Conservation (phyloP, 2,113 vertebrate species). For the Felis catus region F.catus_Fca126_mat1.0 CM031417.1:15199501-15200000, state of each 20-base stretch:
- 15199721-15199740: neutral
- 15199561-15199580: neutral
- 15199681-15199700: conserved; percentile 29
- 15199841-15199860: neutral
- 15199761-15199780: neutral
- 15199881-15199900: neutral
- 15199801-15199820: neutral
- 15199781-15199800: neutral
- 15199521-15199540: neutral
- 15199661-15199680: conserved; percentile 16
- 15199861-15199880: neutral
- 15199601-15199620: conserved; percentile 45
- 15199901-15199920: too few relatives aligned
- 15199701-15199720: neutral
- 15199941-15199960: neutral
- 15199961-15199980: neutral
- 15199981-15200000: neutral
- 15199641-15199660: neutral
- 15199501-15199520: neutral
- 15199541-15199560: neutral
- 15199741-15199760: rapidly evolving
- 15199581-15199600: conserved; percentile 2
- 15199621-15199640: conserved; percentile 33
- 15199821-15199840: neutral
- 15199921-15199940: neutral